Percentiles rank a stretch among this genome's conserved stretches.
Conservation (phyloP, 1,140 invertebrate species). For the Drosophila willistoni region DNA sequence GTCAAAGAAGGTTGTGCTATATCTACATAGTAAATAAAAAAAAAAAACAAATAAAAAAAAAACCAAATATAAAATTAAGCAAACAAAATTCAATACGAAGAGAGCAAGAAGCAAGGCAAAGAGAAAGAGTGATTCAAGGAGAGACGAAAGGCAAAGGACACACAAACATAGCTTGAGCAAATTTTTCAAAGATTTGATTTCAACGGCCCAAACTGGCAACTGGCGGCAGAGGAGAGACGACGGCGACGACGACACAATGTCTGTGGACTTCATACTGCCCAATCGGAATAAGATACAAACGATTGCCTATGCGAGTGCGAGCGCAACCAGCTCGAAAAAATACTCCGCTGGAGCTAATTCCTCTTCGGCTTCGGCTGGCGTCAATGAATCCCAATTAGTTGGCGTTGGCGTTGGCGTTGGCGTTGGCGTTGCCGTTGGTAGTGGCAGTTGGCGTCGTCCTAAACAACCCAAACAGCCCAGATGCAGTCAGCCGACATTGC, state of each 20-base stretch:
- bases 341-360: slow-evolving; percentile 44
- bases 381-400: slow-evolving; percentile 17
- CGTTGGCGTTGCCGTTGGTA: slow-evolving; percentile 52
- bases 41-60: slow-evolving; percentile 48
- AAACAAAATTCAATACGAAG: slow-evolving; percentile 23
- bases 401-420: slow-evolving; percentile 58
- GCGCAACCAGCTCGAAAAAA: slow-evolving; percentile 69
- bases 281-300: slow-evolving; percentile 79
- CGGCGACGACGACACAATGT: slow-evolving; percentile 67
- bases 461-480: slow-evolving; percentile 54
- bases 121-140: background rate
- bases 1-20: slow-evolving; percentile 80
- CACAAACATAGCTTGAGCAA: slow-evolving; percentile 38
- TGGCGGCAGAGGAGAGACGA: slow-evolving; percentile 36
- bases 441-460: slow-evolving; percentile 53
- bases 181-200: slow-evolving; percentile 47
- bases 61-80: slow-evolving; percentile 24
- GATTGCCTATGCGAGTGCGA: slow-evolving; percentile 73
- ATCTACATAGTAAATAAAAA: slow-evolving; percentile 76
- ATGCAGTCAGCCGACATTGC: slow-evolving; percentile 49
- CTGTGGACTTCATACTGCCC: slow-evolving; percentile 76
- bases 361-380: slow-evolving; percentile 2
- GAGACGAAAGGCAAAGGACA: slow-evolving; percentile 14
- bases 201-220: slow-evolving; percentile 61
- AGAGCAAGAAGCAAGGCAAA: slow-evolving; percentile 31